These are phyloP conservation scores for Choristoneura rosaceana DNA, from an alignment of 2,888 invertebrate genomes.

Conservation along the genomic window DNA sequence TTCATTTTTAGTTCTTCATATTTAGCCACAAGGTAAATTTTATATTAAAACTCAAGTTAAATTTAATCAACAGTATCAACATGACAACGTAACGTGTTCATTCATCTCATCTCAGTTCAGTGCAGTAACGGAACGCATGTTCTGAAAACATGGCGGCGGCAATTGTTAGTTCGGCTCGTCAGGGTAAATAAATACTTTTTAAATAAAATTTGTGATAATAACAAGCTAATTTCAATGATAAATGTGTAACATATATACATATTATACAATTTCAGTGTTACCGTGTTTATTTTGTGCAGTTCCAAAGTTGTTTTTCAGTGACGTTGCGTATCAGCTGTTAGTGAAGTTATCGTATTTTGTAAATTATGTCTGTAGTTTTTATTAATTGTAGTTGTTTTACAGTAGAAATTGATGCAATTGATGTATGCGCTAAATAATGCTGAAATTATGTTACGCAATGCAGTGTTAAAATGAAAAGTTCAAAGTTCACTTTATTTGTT, in stretches of 20 bases:
- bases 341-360: constrained; percentile 52
- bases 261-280: constrained; percentile 38
- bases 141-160: constrained; percentile 77
- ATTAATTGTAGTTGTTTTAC: not conserved
- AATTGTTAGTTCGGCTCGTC: constrained; percentile 84
- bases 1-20: not conserved
- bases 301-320: constrained; percentile 54
- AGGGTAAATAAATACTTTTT: constrained; percentile 78
- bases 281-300: constrained; percentile 34
- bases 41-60: not conserved
- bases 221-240: not conserved
- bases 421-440: constrained; percentile 2
- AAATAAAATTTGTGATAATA: constrained; percentile 32
- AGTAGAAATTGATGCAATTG: constrained; percentile 5
- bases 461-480: constrained; percentile 65
- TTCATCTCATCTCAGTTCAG: constrained; percentile 4
- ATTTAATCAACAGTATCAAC: not conserved
- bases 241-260: constrained; percentile 27
- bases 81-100: not conserved
- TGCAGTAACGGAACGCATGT: constrained; percentile 57
- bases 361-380: constrained; percentile 21
- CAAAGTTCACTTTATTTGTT: constrained; percentile 81
- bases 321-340: constrained; percentile 74
- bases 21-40: not conserved
- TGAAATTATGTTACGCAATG: constrained; percentile 70